phyloP scores from a whole-genome alignment of 2,797 vertebrate species.

The Onychomys leucogaster region DNA sequence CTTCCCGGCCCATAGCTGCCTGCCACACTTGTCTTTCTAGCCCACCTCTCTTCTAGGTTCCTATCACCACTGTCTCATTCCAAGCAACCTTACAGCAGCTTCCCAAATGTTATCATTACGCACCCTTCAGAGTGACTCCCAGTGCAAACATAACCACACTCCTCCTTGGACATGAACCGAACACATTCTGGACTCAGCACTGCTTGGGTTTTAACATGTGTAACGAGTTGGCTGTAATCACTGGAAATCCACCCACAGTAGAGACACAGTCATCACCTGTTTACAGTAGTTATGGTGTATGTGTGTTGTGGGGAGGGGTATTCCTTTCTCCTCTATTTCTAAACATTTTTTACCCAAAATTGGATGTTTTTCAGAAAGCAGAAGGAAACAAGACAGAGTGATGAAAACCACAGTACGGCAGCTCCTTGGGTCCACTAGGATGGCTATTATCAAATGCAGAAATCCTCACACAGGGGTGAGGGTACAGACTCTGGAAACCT shows the following conservation, averaged over 20 bases:
- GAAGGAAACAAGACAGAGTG: not conserved
- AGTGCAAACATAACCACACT: not conserved
- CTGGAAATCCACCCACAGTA: not conserved
- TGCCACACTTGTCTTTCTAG: not conserved
- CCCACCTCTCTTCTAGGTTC: not conserved
- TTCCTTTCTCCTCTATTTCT: not conserved
- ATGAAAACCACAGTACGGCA: not conserved
- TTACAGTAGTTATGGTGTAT: not conserved
- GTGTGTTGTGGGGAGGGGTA: not conserved
- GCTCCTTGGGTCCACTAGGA: accelerated
- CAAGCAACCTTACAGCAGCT: accelerated
- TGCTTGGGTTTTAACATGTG: not conserved
- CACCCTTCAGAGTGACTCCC: not conserved
- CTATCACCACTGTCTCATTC: not conserved
- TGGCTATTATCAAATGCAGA: not conserved
- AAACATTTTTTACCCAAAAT: not conserved
- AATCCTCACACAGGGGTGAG: not conserved
- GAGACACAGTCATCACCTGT: not conserved
- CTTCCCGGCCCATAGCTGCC: not conserved
- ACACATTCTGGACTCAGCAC: not conserved
- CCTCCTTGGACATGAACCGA: not conserved
- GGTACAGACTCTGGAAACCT: not conserved
- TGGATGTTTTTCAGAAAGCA: conserved; percentile 36
- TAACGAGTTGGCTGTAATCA: not conserved
- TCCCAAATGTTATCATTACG: not conserved